Base-by-base conservation (phyloP, 1,140 invertebrate genomes). In the Danaus plexippus region DNA sequence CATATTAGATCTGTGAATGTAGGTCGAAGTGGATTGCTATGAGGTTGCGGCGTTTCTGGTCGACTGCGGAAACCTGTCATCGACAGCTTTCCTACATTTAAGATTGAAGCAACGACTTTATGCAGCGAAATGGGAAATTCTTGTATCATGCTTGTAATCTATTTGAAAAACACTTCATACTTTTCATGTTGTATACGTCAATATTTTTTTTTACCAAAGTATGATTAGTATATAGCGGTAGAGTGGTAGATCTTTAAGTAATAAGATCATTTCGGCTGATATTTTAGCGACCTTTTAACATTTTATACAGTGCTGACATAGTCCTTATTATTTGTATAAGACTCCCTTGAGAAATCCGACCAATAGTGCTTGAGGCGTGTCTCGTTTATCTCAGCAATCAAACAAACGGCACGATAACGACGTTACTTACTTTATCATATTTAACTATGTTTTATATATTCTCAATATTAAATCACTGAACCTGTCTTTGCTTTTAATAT, bases 301-400 rank as follows among this genome's bases (percentile, higher is more conserved):
- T 32, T 32, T 32, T 32, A 32, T 32, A 32, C 22, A 6, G 5
- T 52, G 61, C 67, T 59, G 63, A 64, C 64, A 58, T 54, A 58
- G 45, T 47, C 61, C 61, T 63, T 66, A 67, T 62, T 67, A 69
- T 71, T 69, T 70, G 65, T 66, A 64, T 71, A 70, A 57, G 53
- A 52, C 59, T 69, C 72, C 72, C 70, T 12, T n/a, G 72, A 70
- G 70, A 68, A 70, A 68, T 64, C 52, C 54, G 56, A 50, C 58
- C 60, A 63, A 68, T 61, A 71, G 63, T 49, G 67, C 67, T 68
- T 42, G 54, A 64, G 63, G 69, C 66, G 66, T 56, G 59, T 61
- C 63, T 47, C 57, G 59, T 64, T 67, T 76, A 72, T 76, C 72
- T 70, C 58, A 71, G 61, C 71, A 76, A 76, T 76, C 75, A 76